phyloP scores from a whole-genome alignment of 2,797 vertebrate species.

The Pristis pectinata region DNA sequence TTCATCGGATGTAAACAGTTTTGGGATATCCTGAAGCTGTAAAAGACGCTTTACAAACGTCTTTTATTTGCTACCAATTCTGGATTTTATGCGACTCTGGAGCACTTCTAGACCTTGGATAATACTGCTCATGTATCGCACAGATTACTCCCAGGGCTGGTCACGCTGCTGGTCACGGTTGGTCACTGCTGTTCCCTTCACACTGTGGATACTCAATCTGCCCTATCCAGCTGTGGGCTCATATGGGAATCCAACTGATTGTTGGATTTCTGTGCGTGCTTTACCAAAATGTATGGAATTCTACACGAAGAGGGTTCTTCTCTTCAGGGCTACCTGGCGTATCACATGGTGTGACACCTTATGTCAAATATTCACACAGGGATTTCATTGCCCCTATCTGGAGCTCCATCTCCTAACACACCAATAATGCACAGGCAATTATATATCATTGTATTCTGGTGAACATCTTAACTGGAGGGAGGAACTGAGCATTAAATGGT shows the following conservation, averaged over 20 bases:
- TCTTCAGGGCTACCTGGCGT: not conserved
- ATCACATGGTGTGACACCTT: not conserved
- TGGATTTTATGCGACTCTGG: not conserved
- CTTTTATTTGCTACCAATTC: not conserved
- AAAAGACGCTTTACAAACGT: not conserved
- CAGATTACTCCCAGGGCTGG: not conserved
- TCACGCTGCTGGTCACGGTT: not conserved
- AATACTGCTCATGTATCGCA: not conserved
- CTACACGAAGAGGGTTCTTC: not conserved
- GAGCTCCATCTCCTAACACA: not conserved
- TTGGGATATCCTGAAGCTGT: not conserved
- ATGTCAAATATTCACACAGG: not conserved
- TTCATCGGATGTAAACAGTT: not conserved
- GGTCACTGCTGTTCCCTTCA: no score
- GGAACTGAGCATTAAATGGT: not conserved
- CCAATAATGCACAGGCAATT: not conserved
- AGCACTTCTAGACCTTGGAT: not conserved
- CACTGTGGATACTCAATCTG: not conserved
- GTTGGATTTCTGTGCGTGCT: not conserved
- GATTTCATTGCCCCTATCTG: not conserved
- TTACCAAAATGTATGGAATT: not conserved
- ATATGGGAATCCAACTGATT: not conserved
- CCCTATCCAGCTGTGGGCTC: not conserved
- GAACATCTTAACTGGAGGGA: not conserved
- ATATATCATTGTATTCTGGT: not conserved